Conservation (phyloP, 2,797 vertebrate species). For the Staurois parvus region DNA sequence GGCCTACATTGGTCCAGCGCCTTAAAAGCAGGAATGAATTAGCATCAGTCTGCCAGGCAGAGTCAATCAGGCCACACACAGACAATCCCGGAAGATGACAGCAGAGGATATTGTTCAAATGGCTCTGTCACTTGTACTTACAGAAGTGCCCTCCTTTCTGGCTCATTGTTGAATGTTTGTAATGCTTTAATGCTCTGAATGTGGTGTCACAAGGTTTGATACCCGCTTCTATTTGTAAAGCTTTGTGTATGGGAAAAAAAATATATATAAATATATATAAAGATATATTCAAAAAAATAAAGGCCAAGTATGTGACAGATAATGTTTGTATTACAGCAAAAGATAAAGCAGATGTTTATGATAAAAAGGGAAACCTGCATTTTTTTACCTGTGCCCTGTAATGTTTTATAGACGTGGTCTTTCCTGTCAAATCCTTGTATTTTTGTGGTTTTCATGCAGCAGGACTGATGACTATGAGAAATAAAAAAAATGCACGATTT, state of each 20-base stretch:
- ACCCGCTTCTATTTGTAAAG: constrained; percentile 55
- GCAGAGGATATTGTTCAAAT: neutral
- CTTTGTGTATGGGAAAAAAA: constrained; percentile 60
- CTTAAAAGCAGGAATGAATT: constrained; percentile 36
- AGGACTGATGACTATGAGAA: constrained; percentile 87
- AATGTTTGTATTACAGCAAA: constrained; percentile 53
- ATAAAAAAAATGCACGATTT: constrained; percentile 81
- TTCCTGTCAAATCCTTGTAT: constrained; percentile 94
- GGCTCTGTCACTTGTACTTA: constrained; percentile 12
- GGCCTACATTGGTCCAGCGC: neutral
- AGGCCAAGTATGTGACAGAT: constrained; percentile 54
- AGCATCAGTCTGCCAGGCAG: neutral
- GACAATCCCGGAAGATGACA: constrained; percentile 43
- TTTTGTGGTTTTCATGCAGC: constrained; percentile 96
- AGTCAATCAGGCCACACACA: constrained; percentile 39
- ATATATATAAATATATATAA: constrained; percentile 40
- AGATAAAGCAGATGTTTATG: constrained; percentile 34
- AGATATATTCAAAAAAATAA: constrained; percentile 45
- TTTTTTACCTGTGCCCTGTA: constrained; percentile 95
- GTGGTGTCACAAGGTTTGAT: constrained; percentile 53
- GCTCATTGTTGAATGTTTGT: constrained; percentile 61
- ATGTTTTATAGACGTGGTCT: constrained; percentile 96
- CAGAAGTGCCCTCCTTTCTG: constrained; percentile 47
- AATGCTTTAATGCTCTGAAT: constrained; percentile 56
- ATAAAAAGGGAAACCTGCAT: constrained; percentile 67